A percentile compares a stretch with the other conserved stretches of the same genome.
phyloP scores from a whole-genome alignment of 2,888 invertebrate genomes.

The Biston betularia region DNA sequence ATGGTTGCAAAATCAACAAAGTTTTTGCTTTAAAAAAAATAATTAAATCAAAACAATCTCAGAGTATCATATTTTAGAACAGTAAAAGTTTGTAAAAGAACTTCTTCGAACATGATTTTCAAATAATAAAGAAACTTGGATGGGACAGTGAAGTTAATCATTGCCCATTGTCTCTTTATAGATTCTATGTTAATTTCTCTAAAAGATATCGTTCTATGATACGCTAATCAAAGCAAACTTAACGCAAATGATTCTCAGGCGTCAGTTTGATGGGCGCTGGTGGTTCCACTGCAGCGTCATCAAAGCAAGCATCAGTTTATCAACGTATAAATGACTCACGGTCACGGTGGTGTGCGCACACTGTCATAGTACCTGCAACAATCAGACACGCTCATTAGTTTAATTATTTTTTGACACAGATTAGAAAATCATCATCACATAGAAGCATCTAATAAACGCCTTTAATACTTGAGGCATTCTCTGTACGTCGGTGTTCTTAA shows the following conservation, averaged over 20 bases:
- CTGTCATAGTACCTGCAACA: slow-evolving; percentile 82
- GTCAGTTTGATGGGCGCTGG: slow-evolving; percentile 18
- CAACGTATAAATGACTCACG: slow-evolving; percentile 74
- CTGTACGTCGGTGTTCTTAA: not conserved
- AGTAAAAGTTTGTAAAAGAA: no score
- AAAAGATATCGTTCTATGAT: no score
- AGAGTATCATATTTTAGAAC: no score
- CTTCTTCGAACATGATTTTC: no score
- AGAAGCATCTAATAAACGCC: not conserved
- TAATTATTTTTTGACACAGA: not conserved
- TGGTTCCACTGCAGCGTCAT: slow-evolving; percentile 56
- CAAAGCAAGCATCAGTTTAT: slow-evolving; percentile 59
- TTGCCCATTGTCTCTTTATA: no score
- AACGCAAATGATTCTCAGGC: slow-evolving; percentile 9
- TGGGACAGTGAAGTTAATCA: no score
- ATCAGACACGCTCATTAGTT: slow-evolving; percentile 55
- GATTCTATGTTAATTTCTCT: no score
- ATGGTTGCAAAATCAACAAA: not conserved
- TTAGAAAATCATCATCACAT: not conserved
- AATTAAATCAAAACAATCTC: no score
- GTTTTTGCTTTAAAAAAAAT: no score
- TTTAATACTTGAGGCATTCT: not conserved
- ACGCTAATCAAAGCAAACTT: not conserved
- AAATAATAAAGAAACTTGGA: no score
- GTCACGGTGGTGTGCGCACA: slow-evolving; percentile 68